Base-by-base conservation (phyloP, 2,888 invertebrate species). In the Margaritifera margaritifera region DNA sequence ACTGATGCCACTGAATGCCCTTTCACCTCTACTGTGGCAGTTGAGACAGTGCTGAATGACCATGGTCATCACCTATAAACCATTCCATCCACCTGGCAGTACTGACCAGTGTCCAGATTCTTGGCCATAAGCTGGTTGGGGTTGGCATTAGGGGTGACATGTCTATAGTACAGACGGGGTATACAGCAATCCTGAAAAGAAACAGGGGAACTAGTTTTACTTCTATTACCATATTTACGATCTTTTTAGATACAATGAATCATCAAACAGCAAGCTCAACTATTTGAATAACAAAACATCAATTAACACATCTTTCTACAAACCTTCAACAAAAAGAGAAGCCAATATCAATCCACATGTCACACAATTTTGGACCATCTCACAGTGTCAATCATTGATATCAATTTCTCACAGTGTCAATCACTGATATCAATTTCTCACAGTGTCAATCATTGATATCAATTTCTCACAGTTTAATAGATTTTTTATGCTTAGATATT, bases 71-170 rank as follows among this genome's bases (percentile, higher is more conserved):
- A 42, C 15, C 15, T 42, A 42, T 42, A 42, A 42, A 42, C 11
- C 52, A 77, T 51, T 18, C 74, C 66, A 68, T 85, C 84, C 1
- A 79, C 84, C 22, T 84, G 68, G 68, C 86, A 86, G 71, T 86
- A 88, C 61, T 86, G 84, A 18, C 87, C 88, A 0, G 88, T 88
- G 69, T 88, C 88, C 22, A 87, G 71, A 64, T 88, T 88, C 57
- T 82, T 83, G 11, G 86, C 88, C 87, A 88, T 87, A 50, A 87
- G 73, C 68, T 84, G 84, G 57, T 84, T 78, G 18, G 86, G 84
- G 22, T 71, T 67, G n/a, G 84, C 84, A 74, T 89, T 89, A 8
- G 88, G 88, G 57, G 84, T 80, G 6, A 75, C 80, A 74, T 89
- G 88, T 27, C 79, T 78, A 24, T 82, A 80, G 68, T 77, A 84